Percentiles rank a stretch among this genome's conserved stretches.
Conservation (phyloP, 2,797 vertebrate species). For the Pangasius mekongensis region DNA sequence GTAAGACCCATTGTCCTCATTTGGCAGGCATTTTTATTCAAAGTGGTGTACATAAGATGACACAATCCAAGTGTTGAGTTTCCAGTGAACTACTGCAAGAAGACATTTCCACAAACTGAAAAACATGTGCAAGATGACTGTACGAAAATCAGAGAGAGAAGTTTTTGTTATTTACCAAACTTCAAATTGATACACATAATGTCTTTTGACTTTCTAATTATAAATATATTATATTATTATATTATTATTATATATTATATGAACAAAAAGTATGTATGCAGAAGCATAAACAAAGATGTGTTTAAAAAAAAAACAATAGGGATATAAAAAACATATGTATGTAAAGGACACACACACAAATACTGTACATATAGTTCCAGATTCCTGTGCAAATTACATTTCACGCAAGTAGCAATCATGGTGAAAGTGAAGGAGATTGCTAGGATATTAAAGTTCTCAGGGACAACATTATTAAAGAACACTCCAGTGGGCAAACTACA, state of each 20-base stretch:
- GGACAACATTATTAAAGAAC: not conserved
- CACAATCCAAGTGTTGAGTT: conserved; percentile 4
- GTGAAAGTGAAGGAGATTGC: not conserved
- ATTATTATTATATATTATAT: no score
- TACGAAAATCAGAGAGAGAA: not conserved
- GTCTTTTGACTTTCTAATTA: not conserved
- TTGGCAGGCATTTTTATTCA: conserved; percentile 7
- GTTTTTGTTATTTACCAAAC: not conserved
- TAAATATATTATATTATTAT: not conserved
- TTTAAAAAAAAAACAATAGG: not conserved
- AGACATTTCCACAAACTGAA: not conserved
- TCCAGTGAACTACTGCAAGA: not conserved
- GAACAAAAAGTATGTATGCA: not conserved
- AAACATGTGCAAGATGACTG: not conserved
- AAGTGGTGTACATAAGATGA: conserved; percentile 1
- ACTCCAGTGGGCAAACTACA: not conserved
- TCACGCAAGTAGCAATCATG: not conserved
- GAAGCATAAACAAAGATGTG: not conserved
- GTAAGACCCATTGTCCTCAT: not conserved
- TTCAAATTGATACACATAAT: not conserved
- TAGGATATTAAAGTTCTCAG: not conserved
- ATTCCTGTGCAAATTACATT: not conserved
- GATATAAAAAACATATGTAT: not conserved
- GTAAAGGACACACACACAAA: no score
- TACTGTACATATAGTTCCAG: no score